A percentile compares a stretch with the other conserved stretches of the same genome.
Conservation (phyloP, 2,113 vertebrate species). For the Hippocampus comes region DNA sequence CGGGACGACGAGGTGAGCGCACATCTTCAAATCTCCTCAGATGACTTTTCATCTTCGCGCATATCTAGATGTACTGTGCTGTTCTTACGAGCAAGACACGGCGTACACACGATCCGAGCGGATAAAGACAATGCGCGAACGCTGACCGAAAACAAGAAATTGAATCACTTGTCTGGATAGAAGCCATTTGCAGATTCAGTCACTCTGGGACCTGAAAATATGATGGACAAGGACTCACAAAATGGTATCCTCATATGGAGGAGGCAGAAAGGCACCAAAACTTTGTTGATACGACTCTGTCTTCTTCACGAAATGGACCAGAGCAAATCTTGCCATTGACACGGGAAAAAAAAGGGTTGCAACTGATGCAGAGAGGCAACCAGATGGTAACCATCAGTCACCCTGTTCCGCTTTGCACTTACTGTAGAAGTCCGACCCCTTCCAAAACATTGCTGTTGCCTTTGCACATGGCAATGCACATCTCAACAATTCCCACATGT, state of each 20-base stretch:
- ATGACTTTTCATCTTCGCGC: not conserved
- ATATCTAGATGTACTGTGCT: not conserved
- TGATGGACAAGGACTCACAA: not conserved
- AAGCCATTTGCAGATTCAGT: not conserved
- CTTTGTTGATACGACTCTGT: not conserved
- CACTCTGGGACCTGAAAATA: not conserved
- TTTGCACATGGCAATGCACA: conserved; percentile 7
- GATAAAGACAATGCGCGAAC: not conserved
- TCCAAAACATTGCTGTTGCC: not conserved
- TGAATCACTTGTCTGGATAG: not conserved
- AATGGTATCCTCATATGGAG: not conserved
- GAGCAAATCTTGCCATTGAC: too few relatives aligned
- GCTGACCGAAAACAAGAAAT: not conserved
- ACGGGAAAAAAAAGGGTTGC: not conserved
- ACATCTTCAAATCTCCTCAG: not conserved
- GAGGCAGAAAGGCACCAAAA: not conserved
- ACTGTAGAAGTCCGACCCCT: conserved; percentile 2
- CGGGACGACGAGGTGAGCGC: conserved; percentile 67
- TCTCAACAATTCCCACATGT: conserved; percentile 6
- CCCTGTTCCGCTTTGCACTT: conserved; percentile 13
- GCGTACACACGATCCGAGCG: not conserved
- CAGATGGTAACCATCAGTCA: conserved; percentile 54
- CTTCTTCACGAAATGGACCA: not conserved
- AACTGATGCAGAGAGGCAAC: not conserved
- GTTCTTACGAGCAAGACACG: not conserved